phyloP scores from a whole-genome alignment of 2,888 invertebrate genomes.

The Glyphotaelius pellucidus region DNA sequence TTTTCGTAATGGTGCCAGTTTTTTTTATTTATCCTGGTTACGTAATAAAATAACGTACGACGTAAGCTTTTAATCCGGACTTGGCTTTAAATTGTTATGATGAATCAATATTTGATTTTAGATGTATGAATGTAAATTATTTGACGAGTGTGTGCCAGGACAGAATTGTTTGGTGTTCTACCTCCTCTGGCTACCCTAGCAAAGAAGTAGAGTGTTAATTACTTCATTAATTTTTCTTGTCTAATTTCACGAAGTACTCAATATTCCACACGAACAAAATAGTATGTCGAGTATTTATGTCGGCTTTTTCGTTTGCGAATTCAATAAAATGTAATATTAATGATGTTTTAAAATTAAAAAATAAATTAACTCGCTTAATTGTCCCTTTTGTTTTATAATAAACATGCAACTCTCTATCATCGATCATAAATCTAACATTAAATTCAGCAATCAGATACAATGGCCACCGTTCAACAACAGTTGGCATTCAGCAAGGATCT shows the following conservation, averaged over 20 bases:
- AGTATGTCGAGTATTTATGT: background rate
- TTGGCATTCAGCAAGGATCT: conserved; percentile 21
- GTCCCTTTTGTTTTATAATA: background rate
- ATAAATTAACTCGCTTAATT: background rate
- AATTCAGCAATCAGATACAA: background rate
- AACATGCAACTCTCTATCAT: background rate
- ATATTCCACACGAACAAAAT: background rate
- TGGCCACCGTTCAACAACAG: background rate
- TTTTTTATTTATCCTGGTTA: background rate
- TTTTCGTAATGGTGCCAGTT: background rate
- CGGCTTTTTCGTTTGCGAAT: background rate
- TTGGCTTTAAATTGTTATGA: background rate
- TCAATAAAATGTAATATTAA: background rate
- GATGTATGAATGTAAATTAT: background rate
- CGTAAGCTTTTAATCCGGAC: background rate
- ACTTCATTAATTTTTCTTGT: too few relatives aligned
- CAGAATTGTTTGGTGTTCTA: background rate
- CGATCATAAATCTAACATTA: background rate
- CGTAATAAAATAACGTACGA: background rate
- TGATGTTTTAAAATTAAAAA: background rate
- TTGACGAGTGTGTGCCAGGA: background rate
- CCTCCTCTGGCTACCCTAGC: background rate
- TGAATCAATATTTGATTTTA: background rate
- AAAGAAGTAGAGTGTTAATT: too few relatives aligned
- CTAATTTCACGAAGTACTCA: background rate